Base-by-base conservation (phyloP, 2,113 vertebrate species). In the Varanus salvator region DNA sequence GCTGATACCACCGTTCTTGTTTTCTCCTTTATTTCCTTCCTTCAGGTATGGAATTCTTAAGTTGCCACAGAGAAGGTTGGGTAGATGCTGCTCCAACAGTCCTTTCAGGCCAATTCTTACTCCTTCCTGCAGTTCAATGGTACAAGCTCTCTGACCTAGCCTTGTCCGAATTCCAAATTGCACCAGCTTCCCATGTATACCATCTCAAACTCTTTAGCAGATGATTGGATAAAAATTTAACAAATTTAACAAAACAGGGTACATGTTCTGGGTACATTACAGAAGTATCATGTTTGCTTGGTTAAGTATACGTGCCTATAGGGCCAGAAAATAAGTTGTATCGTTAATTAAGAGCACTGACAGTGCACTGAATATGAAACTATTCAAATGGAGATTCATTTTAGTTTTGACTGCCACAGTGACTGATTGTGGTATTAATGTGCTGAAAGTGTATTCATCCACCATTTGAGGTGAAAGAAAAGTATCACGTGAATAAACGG, bases 381-480 rank as follows among this genome's bases (percentile, higher is more conserved):
- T 27, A 57, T 81, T 81, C 48, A 72, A 81, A 71, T 29, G 1
- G 3, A 57, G 21, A 38, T 72, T 71, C 21, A 38, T 38, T 69
- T 88, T 15, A 68, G 11, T 80, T 87, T 80, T 80, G 76, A 87
- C n/a, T 77, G 44, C 44, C 54, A 72, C 66, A 81, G 50, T 81
- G 64, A 72, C 11, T 34, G 48, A 81, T 88, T 81, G 29, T 14
- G 48, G n/a, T 87, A 80, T 80, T 69, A 68, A 68, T 69, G 23
- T 81, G 68, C 48, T 72, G 23, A 17, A 71, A 27, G 6, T 72
- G 31, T 81, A 27, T 81, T 71, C 12, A 44, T 72, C 66, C 4
- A 11, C 3, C n/a, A 44, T 81, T 81, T 64, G 34, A 31, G 9
- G 52, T 75, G 12, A 75, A 83, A 74, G 9, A 68, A 48, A 69